Percentiles rank a stretch among this genome's conserved stretches.
Evolutionary conservation across 2,797 vertebrate genomes (phyloP).

Genomic region (Podarcis lilfordi): DNA sequence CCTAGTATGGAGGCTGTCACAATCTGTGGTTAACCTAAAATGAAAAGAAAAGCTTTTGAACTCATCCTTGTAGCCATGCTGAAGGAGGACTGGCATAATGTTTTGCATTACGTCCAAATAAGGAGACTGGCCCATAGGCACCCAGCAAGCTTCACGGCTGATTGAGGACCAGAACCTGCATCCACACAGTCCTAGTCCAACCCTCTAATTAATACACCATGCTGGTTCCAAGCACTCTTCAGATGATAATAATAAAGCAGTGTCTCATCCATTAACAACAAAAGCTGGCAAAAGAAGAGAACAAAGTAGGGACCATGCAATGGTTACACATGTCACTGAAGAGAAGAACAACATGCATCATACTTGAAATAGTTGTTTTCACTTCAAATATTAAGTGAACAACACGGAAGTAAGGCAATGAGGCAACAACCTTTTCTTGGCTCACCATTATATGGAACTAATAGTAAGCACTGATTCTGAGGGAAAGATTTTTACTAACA

Average conservation of each 20-base stretch:
- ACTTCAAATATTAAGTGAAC: not conserved
- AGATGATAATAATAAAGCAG: not conserved
- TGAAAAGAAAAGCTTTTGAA: not conserved
- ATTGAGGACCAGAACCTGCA: not conserved
- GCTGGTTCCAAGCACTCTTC: not conserved
- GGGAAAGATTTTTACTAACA: not conserved
- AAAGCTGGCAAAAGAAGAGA: slow-evolving; percentile 3
- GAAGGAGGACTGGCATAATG: not conserved
- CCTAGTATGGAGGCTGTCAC: not conserved
- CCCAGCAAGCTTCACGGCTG: not conserved
- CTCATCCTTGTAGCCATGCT: not conserved
- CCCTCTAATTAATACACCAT: not conserved
- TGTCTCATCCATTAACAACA: not conserved
- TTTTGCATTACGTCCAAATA: not conserved
- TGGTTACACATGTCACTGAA: not conserved
- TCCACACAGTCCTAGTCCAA: not conserved
- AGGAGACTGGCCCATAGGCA: not conserved
- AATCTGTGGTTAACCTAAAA: not conserved
- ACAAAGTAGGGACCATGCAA: rapidly evolving
- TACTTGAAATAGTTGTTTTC: not conserved
- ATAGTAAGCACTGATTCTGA: not conserved
- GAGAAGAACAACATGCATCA: not conserved
- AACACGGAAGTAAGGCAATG: not conserved
- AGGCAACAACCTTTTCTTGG: not conserved
- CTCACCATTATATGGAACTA: not conserved